Base-by-base conservation (phyloP, 2,888 invertebrate species). In the Hylaea fasciaria region DNA sequence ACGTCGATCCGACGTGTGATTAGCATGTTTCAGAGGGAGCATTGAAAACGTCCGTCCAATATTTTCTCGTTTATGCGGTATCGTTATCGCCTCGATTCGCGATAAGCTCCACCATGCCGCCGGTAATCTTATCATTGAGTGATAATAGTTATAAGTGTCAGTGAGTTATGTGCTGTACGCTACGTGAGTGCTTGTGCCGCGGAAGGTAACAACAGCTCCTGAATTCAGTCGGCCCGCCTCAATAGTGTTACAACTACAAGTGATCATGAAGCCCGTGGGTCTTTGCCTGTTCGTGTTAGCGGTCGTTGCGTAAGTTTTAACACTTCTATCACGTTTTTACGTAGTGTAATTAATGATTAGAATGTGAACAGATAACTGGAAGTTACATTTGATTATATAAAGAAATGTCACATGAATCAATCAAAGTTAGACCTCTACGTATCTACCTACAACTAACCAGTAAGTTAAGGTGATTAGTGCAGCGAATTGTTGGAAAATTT, bases 121-220 rank as follows among this genome's bases (percentile, higher is more conserved):
- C 74, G 77, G 85, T 87, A 89, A 88, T 91, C 90, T 92, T 92
- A 92, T 92, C 92, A 86, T 81, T 82, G 82, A 86, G 83, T 89
- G 91, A 92, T 92, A 92, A 87, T 85, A 86, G 89, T 87, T 89
- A 86, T 89, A 90, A 90, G 91, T 90, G 89, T 90, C 89, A 92
- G 91, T 91, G 87, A 92, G 91, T 83, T 87, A 85, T 87, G 87
- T 76, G 86, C 80, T 81, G 77, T 82, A 80, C 76, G 77, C 77
- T 78, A 81, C 80, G 87, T 78, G 83, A 83, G 87, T 86, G 79
- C 85, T 82, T 77, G 85, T 81, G 79, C 72, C 78, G 74, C 78
- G 72, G 74, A 81, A 85, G 87, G 85, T 82, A 83, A 81, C 77
- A 83, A 81, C 77, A 73, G 76, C 78, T 81, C 73, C 82, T 83